Evolutionary conservation across 1,140 invertebrate genomes (phyloP), one percentile per base, ranked within the genome.

Genomic region (Papilio glaucus): DNA sequence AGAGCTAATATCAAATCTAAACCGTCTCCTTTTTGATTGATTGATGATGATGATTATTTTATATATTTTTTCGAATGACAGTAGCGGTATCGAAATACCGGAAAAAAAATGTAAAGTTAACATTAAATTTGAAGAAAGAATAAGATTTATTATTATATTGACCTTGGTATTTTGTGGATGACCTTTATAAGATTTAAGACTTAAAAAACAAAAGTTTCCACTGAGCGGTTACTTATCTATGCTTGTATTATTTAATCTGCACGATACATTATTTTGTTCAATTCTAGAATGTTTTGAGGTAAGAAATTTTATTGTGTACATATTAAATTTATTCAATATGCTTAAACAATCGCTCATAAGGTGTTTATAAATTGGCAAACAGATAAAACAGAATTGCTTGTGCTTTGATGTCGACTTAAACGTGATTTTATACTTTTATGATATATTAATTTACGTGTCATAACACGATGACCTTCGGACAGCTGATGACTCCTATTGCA

Each of bases 351-450:
- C 49, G 24, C 24, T 18, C 21, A 57, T 24, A 57, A 24, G 21
- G 3, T 26, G 21, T 57, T 57, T 57, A 24, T 57, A 57, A 26
- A 39, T 65, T 39, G 62, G 18, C 39, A 65, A 65, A 38, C 41
- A 38, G 38, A 39, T 39, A 65, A 13, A 33, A 68, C 13, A 42
- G 1, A 68, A 26, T 42, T 26, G 45, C 12, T n/a, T 68, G 21
- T 42, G 3, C 39, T 38, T 49, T 21, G 9, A 18, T 45, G 26
- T 60, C 21, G 26, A 24, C 6, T 42, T n/a, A 24, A 24, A 68
- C 63, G 63, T 68, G 39, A 26, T 68, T 42, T 45, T 42, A 29
- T 13, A 26, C 4, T 26, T 68, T 68, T 68, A n/a, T n/a, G n/a
- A n/a, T n/a, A n/a, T n/a, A 67, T 26, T 67, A 8, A 68, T 33